phyloP scores from a whole-genome alignment of 2,113 vertebrate species.

The Crotalus viridis region DNA sequence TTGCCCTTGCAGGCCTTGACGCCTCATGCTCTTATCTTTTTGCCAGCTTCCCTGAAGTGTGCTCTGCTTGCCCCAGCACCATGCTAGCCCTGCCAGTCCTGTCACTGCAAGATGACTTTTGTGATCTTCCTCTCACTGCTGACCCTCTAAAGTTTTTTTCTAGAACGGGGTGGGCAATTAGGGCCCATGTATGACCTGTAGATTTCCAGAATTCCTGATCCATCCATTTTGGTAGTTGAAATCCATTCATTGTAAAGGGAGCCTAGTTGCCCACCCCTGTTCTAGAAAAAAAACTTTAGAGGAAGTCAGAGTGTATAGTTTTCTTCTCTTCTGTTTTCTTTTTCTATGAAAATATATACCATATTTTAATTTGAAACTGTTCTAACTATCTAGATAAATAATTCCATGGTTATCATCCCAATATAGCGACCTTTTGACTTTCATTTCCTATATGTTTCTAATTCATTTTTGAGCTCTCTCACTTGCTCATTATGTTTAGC shows the following conservation, averaged over 20 bases:
- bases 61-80: neutral
- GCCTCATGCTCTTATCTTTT: neutral
- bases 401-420: constrained; percentile 26
- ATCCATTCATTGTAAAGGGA: neutral
- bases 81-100: neutral
- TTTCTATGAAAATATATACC: neutral
- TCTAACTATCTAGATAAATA: constrained; percentile 32
- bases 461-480: neutral
- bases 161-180: neutral
- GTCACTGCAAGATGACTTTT: neutral
- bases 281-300: neutral
- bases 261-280: too few species aligned
- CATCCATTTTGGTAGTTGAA: too few species aligned
- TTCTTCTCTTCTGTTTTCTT: neutral
- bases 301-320: neutral
- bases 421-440: constrained; percentile 16
- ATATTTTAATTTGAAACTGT: constrained; percentile 34
- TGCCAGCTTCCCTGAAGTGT: neutral
- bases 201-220: too few species aligned
- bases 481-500: constrained; percentile 14
- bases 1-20: neutral
- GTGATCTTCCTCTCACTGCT: neutral
- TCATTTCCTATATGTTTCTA: constrained; percentile 27
- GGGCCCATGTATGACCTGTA: neutral
- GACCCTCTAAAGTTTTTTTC: neutral